Base-by-base conservation (phyloP, 1,140 invertebrate genomes). In the Cyclargus thomasi region DNA sequence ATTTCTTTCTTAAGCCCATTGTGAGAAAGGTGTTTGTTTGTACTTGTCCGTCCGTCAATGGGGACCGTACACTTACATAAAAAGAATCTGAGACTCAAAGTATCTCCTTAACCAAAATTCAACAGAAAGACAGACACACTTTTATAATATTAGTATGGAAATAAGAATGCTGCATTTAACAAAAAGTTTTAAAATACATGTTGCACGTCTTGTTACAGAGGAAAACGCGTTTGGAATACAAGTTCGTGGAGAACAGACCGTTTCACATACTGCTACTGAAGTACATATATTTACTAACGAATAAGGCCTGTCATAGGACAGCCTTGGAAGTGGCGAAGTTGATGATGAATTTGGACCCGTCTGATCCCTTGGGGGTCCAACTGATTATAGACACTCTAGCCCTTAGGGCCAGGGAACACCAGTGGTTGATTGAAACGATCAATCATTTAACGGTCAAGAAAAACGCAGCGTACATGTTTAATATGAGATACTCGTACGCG, bases 371-470 rank as follows among this genome's bases (percentile, higher is more conserved):
- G 68, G 96, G 94, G 22, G 92, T 95, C 10, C 90, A 97, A 39
- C 90, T 98, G 20, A 92, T 95, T 72, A 94, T 99, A 2, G 97
- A 99, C 82, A 97, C 96, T 72, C 97, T 97, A 83, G 97, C 97
- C 0, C 78, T 99, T 39, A 90, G 96, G 69, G 93, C 95, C 62
- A 93, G 93, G 64, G 95, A 98, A 88, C 96, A 95, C 79, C 86
- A 93, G n/a, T 98, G 97, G 95, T 91, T 97, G 0, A 91, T 95
- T 5, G 92, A 97, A 62, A 94, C 95, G 59, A 93, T 93, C 65
- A 86, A 94, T 18, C 92, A 93, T 73, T 95, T 94, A 93, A 94
- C 95, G 78, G 75, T 84, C 11, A 78, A 85, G 4, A 93, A 94
- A 66, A 96, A 97, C 90, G 89, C 97, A 4, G 93, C 92, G 20